Conservation (phyloP, 35 echinoderm and acorn worm genomes). For the Heliocidaris erythrogramma region DNA sequence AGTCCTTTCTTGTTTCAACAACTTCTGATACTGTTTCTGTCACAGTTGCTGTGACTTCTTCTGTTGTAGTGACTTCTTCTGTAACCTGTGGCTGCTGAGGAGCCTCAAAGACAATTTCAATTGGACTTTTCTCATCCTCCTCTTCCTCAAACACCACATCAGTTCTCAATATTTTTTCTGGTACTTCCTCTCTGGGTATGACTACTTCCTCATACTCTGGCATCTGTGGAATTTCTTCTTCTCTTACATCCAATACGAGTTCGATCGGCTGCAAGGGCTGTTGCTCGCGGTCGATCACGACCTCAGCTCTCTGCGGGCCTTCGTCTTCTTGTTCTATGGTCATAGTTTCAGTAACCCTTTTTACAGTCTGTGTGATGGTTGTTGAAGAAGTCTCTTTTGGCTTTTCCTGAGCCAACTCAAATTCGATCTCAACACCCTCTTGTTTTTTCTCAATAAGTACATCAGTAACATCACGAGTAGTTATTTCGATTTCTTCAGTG, state of each 20-base stretch:
- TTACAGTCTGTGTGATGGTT: not conserved
- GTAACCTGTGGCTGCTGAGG: slow-evolving; percentile 47
- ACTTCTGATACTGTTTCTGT: slow-evolving; percentile 65
- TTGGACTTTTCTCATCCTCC: slow-evolving; percentile 19
- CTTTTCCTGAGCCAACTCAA: slow-evolving; percentile 29
- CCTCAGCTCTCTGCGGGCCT: slow-evolving; percentile 58
- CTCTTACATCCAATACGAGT: slow-evolving; percentile 61
- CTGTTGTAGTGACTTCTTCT: slow-evolving; percentile 54
- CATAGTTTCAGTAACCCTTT: not conserved
- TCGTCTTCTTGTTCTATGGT: slow-evolving; percentile 47
- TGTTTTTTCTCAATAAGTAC: not conserved
- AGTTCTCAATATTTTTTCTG: slow-evolving; percentile 46
- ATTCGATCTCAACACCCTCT: slow-evolving; percentile 7
- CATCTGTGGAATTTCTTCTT: slow-evolving; percentile 42
- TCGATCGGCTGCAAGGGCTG: slow-evolving; percentile 72
- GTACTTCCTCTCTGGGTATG: slow-evolving; percentile 44
- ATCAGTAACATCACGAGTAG: slow-evolving; percentile 26
- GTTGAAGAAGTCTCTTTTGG: not conserved
- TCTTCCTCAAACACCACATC: not conserved
- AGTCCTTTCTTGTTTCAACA: slow-evolving; percentile 30
- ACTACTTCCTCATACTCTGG: slow-evolving; percentile 56
- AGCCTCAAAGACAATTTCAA: slow-evolving; percentile 37
- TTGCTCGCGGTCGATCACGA: slow-evolving; percentile 73
- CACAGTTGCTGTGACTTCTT: slow-evolving; percentile 56
- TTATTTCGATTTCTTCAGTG: slow-evolving; percentile 28